Conservation (phyloP, 2,113 vertebrate genomes). For the Rostratula benghalensis region DNA sequence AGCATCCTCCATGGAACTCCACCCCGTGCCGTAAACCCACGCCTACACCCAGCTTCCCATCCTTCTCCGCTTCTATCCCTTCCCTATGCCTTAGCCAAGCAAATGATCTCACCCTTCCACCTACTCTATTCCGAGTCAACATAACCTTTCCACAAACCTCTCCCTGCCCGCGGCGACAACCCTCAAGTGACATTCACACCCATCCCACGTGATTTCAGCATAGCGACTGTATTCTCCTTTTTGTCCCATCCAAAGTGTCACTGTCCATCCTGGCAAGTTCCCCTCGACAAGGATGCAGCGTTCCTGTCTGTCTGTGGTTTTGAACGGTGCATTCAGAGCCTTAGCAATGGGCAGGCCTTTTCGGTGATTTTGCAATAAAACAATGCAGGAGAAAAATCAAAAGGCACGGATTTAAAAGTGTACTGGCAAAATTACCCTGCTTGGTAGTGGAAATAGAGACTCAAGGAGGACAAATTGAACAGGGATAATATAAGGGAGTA, state of each 20-base stretch:
- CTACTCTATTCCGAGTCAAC: background rate
- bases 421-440: background rate
- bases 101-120: background rate
- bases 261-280: background rate
- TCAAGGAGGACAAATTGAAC: background rate
- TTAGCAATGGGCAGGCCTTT: background rate
- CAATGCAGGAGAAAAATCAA: background rate
- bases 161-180: background rate
- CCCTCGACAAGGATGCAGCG: background rate
- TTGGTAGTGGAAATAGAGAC: background rate
- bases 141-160: background rate
- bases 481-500: background rate
- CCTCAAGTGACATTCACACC: background rate
- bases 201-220: background rate
- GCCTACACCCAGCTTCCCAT: background rate
- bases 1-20: background rate
- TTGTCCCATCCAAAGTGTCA: background rate
- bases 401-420: background rate
- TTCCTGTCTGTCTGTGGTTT: background rate
- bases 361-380: background rate
- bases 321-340: background rate
- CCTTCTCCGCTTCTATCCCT: background rate
- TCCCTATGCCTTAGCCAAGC: background rate
- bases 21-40: background rate
- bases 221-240: background rate